Evolutionary conservation across 2,888 invertebrate genomes (phyloP).

Genomic region (Ophonus ardosiacus): DNA sequence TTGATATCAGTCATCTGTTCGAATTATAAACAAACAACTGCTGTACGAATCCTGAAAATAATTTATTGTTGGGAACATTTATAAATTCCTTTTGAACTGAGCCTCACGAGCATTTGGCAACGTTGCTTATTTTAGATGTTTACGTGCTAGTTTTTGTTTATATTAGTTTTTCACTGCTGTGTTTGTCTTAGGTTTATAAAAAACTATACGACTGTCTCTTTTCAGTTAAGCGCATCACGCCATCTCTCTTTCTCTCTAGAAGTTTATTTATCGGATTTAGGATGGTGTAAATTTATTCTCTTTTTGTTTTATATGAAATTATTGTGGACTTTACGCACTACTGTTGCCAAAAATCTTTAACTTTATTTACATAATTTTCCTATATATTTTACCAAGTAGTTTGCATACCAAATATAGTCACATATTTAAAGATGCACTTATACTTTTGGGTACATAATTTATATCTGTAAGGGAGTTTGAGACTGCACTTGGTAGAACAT

Average conservation of each 20-base stretch:
- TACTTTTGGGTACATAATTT: no score
- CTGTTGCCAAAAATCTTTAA: neutral
- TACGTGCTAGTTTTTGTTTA: slow-evolving; percentile 51
- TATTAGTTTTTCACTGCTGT: slow-evolving; percentile 42
- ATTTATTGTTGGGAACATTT: slow-evolving; percentile 51
- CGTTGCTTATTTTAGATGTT: slow-evolving; percentile 49
- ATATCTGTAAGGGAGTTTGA: no score
- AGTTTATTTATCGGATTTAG: slow-evolving; percentile 6
- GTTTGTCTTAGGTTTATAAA: slow-evolving; percentile 45
- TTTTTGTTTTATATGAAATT: slow-evolving; percentile 9
- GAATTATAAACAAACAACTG: slow-evolving; percentile 49
- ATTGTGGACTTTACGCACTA: neutral
- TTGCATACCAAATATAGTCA: neutral
- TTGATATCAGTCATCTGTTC: slow-evolving; percentile 48
- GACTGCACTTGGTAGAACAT: no score
- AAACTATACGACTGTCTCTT: slow-evolving; percentile 30
- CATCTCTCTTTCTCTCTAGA: neutral
- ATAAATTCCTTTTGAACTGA: slow-evolving; percentile 52
- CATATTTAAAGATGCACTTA: neutral
- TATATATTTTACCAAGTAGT: neutral
- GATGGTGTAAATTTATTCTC: neutral
- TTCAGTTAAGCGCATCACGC: neutral
- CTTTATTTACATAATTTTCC: neutral
- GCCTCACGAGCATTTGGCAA: slow-evolving; percentile 46
- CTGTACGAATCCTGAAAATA: slow-evolving; percentile 29